These are phyloP conservation scores for Propithecus perrieri DNA, from an alignment of 2,797 vertebrate genomes.

Conservation along the genomic window DNA sequence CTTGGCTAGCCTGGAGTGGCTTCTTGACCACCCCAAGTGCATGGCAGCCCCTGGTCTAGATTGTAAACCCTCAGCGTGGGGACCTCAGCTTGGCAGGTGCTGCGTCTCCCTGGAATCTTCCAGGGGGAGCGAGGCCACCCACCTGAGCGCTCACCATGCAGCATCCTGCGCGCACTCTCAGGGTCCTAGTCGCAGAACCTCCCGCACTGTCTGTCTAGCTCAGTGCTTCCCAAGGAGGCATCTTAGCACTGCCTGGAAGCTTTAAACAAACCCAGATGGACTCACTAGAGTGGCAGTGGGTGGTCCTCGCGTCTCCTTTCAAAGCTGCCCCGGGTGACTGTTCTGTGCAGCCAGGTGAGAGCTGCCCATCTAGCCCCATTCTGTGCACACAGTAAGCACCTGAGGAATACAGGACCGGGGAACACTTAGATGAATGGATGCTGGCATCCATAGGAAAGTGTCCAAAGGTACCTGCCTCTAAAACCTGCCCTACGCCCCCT, in stretches of 20 bases:
- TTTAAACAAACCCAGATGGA: background rate
- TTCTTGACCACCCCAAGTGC: accelerated
- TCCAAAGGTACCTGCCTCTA: background rate
- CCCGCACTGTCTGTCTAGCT: background rate
- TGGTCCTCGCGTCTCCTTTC: background rate
- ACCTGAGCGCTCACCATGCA: accelerated
- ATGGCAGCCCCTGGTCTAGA: accelerated
- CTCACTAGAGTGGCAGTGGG: too few species aligned
- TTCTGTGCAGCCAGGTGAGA: background rate
- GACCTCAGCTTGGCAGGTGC: background rate
- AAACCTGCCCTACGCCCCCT: background rate
- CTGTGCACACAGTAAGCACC: background rate
- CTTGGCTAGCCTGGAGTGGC: background rate
- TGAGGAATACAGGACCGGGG: accelerated
- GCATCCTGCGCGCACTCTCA: accelerated
- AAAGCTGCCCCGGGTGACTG: background rate
- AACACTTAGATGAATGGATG: accelerated
- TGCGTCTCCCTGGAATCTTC: background rate
- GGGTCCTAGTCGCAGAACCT: background rate
- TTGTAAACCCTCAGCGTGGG: accelerated
- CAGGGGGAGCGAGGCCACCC: accelerated
- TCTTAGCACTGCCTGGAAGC: background rate
- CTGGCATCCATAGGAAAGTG: too few species aligned
- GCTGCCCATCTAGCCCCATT: accelerated
- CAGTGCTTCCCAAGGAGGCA: accelerated